Evolutionary conservation across 2,113 vertebrate genomes (phyloP).

Genomic region (Embiotoca jacksoni): DNA sequence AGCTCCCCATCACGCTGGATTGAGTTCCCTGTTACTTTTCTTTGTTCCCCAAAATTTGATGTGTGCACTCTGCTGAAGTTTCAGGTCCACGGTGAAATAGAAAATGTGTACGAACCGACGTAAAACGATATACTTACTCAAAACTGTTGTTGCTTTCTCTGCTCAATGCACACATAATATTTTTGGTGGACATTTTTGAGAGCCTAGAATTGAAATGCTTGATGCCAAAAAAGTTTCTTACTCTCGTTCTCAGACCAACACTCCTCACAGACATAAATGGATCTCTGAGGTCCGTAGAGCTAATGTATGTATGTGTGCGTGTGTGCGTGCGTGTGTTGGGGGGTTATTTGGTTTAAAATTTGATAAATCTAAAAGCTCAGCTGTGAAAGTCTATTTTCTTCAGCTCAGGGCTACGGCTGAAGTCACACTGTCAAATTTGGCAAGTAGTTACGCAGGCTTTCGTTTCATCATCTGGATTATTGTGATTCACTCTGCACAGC

Average conservation of each 20-base stretch:
- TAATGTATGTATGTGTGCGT: too few relatives aligned
- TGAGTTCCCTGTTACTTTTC: too few relatives aligned
- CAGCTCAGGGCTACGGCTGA: constrained; percentile 48
- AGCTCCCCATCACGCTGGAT: too few relatives aligned
- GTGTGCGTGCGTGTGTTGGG: too few relatives aligned
- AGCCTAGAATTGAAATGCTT: neutral
- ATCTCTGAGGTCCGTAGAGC: constrained; percentile 7
- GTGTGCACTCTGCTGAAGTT: too few relatives aligned
- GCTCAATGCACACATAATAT: neutral
- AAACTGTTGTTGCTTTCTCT: neutral
- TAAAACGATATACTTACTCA: too few relatives aligned
- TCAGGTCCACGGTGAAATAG: too few relatives aligned
- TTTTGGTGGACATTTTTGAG: neutral
- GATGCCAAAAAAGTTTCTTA: neutral
- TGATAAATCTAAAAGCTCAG: constrained; percentile 51
- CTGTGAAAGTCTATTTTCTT: constrained; percentile 65
- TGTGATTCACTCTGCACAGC: constrained; percentile 28
- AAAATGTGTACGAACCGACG: too few relatives aligned
- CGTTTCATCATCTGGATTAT: constrained; percentile 46
- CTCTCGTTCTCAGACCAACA: constrained; percentile 4
- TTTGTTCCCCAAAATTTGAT: too few relatives aligned
- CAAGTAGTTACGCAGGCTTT: constrained; percentile 40
- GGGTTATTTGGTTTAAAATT: constrained; percentile 46
- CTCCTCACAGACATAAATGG: neutral
- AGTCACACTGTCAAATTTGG: constrained; percentile 40